Percentiles rank a stretch among this genome's conserved stretches.
Evolutionary conservation across 1,140 invertebrate genomes (phyloP).

Genomic region (Listronotus oregonensis): DNA sequence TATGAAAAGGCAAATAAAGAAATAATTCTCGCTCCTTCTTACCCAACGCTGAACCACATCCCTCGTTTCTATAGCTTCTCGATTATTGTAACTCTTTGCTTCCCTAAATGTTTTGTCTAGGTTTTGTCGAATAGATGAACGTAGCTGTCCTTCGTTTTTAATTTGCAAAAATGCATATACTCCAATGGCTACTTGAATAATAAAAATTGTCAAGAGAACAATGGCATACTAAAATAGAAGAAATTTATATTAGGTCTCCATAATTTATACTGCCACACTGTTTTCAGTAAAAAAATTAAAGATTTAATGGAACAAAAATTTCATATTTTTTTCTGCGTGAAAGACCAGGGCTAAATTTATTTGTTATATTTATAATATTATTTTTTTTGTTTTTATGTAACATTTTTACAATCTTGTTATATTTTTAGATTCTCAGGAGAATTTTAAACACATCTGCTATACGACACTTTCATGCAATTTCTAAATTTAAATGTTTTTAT

Average conservation of each 20-base stretch:
- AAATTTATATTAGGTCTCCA: neutral
- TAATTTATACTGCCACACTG: neutral
- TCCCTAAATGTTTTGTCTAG: slow-evolving; percentile 56
- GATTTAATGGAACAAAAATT: no score
- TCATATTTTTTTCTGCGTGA: no score
- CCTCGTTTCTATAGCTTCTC: slow-evolving; percentile 54
- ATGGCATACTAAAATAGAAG: slow-evolving; percentile 58
- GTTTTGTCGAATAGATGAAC: slow-evolving; percentile 21
- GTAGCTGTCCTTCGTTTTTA: slow-evolving; percentile 42
- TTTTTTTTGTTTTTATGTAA: no score
- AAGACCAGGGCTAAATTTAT: no score
- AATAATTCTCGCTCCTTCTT: slow-evolving; percentile 6
- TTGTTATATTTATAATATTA: no score
- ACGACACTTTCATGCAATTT: no score
- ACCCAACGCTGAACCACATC: slow-evolving; percentile 62
- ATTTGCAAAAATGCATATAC: slow-evolving; percentile 56
- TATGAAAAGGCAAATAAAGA: no score
- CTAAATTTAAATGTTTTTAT: no score
- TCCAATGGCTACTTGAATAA: slow-evolving; percentile 60
- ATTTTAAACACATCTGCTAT: no score
- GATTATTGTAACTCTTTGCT: slow-evolving; percentile 32
- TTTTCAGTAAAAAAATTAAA: no score
- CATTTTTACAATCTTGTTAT: no score
- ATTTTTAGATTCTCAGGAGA: no score
- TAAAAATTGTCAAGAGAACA: slow-evolving; percentile 58